phyloP scores from a whole-genome alignment of 2,113 vertebrate genomes.

The Myiozetetes cayanensis region DNA sequence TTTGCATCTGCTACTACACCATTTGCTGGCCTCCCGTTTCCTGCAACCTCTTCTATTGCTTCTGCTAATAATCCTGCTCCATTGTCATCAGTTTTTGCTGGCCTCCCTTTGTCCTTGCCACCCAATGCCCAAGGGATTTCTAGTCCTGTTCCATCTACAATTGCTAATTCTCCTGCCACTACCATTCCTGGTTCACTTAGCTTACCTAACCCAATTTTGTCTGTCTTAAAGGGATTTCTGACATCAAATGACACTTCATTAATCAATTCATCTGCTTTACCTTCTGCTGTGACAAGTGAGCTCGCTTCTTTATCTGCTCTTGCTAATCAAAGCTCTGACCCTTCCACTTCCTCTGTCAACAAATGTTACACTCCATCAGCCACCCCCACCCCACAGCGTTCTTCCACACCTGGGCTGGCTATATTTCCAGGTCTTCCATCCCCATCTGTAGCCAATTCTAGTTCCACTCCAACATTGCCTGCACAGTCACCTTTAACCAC shows the following conservation, averaged over 20 bases:
- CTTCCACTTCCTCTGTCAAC: constrained; percentile 74
- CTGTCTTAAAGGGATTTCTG: constrained; percentile 83
- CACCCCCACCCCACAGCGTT: constrained; percentile 70
- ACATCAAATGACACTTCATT: constrained; percentile 75
- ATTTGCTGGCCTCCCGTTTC: constrained; percentile 76
- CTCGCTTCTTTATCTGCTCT: constrained; percentile 77
- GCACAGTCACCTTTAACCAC: constrained; percentile 69
- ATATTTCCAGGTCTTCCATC: constrained; percentile 75
- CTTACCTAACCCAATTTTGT: constrained; percentile 77
- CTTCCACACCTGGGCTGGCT: constrained; percentile 77
- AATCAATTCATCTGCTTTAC: constrained; percentile 70
- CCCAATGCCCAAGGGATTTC: constrained; percentile 62
- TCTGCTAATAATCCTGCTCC: constrained; percentile 76
- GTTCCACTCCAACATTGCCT: constrained; percentile 57
- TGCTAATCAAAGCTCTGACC: constrained; percentile 67
- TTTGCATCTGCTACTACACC: constrained; percentile 76
- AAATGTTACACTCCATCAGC: constrained; percentile 86
- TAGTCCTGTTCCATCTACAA: constrained; percentile 69
- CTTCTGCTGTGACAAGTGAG: constrained; percentile 72
- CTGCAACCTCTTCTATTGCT: constrained; percentile 68
- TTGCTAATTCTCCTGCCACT: constrained; percentile 69
- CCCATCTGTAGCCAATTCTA: constrained; percentile 52
- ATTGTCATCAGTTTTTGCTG: constrained; percentile 80
- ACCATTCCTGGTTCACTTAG: constrained; percentile 73
- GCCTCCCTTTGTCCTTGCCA: constrained; percentile 73